A percentile compares a stretch with the other conserved stretches of the same genome.
Evolutionary conservation across 30 jellyfish, hydroid and myxozoan species (phyloP).

Genomic region (Morbakka virulenta): DNA sequence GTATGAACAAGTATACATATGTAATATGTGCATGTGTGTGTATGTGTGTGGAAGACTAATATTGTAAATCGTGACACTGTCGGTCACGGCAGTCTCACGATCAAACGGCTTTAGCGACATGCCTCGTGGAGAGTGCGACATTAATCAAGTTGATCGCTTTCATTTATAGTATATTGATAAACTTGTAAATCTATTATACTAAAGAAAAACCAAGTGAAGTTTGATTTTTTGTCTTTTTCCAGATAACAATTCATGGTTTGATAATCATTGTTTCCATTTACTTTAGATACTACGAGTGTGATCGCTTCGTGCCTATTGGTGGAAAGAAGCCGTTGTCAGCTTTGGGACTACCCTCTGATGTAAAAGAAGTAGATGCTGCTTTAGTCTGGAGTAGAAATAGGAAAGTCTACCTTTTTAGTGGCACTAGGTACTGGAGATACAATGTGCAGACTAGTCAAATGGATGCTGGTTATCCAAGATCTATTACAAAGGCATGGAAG

Average conservation of each 20-base stretch:
- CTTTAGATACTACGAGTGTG: no score
- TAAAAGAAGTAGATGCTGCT: slow-evolving; percentile 39
- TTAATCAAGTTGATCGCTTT: no score
- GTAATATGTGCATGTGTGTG: no score
- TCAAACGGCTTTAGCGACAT: no score
- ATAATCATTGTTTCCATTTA: no score
- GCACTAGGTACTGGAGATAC: slow-evolving; percentile 55
- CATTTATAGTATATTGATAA: no score
- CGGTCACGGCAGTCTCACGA: no score
- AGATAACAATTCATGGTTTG: not conserved
- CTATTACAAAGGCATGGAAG: slow-evolving; percentile 31
- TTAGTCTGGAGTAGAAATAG: slow-evolving; percentile 57
- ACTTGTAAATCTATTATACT: not conserved
- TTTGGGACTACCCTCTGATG: slow-evolving; percentile 33
- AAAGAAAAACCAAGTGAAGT: no score
- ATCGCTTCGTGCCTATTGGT: slow-evolving; percentile 22
- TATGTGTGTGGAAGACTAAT: no score
- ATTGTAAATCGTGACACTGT: no score
- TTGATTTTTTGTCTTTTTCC: not conserved
- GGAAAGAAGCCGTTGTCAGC: slow-evolving; percentile 34
- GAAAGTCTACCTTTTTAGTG: slow-evolving; percentile 18
- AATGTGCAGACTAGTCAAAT: slow-evolving; percentile 17
- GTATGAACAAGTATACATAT: no score
- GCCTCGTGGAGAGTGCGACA: no score
- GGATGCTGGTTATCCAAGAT: slow-evolving; percentile 33